Percentiles rank a stretch among this genome's conserved stretches.
Evolutionary conservation across 2,797 vertebrate species (phyloP).

Genomic region (Melanotaenia pygmaea): DNA sequence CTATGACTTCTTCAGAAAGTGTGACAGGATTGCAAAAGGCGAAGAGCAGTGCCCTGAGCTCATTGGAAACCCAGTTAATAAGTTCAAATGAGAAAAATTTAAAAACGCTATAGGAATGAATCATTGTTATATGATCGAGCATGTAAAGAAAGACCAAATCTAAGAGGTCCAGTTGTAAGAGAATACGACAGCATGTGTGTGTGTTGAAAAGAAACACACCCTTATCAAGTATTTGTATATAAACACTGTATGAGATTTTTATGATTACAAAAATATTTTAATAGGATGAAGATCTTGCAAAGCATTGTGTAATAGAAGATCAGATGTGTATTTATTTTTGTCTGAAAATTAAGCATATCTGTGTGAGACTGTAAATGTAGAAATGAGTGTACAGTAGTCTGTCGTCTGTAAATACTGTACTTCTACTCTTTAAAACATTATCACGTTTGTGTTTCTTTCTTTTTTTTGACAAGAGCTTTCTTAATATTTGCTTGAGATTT

Average conservation of each 20-base stretch:
- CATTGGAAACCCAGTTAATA: constrained; percentile 88
- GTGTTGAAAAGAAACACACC: constrained; percentile 81
- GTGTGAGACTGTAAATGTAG: constrained; percentile 78
- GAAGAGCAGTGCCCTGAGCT: constrained; percentile 92
- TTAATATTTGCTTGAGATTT: constrained; percentile 37
- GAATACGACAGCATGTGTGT: constrained; percentile 69
- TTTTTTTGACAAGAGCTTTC: constrained; percentile 30
- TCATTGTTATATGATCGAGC: constrained; percentile 32
- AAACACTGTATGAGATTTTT: constrained; percentile 95
- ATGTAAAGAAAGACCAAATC: constrained; percentile 84
- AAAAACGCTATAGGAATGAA: background rate
- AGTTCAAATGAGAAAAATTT: constrained; percentile 78
- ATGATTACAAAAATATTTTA: constrained; percentile 95
- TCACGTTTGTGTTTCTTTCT: constrained; percentile 38
- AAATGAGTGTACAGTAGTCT: constrained; percentile 76
- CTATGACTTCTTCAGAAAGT: constrained; percentile 91
- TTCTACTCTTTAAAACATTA: constrained; percentile 63
- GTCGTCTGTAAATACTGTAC: constrained; percentile 77
- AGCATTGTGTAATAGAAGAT: constrained; percentile 76
- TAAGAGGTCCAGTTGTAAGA: constrained; percentile 71
- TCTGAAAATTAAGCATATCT: constrained; percentile 68
- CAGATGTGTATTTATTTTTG: constrained; percentile 84
- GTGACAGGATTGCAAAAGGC: constrained; percentile 90
- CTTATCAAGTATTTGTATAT: constrained; percentile 89
- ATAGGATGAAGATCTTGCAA: constrained; percentile 81